Evolutionary conservation across 1,140 invertebrate genomes (phyloP).

Genomic region (Solenopsis invicta): DNA sequence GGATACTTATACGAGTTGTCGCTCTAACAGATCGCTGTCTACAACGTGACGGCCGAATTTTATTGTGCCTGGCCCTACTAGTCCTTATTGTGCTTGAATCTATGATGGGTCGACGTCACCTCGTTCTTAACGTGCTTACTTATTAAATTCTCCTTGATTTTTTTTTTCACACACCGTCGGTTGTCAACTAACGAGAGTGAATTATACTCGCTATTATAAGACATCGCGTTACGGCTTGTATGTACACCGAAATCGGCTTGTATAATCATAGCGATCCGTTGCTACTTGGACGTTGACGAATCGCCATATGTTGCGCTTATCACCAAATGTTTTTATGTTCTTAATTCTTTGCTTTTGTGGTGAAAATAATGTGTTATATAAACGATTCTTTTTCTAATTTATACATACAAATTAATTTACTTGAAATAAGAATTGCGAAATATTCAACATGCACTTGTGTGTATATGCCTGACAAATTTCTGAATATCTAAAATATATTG

Average conservation of each 20-base stretch:
- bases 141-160: conserved; percentile 44
- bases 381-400: not conserved
- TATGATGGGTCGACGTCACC: conserved; percentile 84
- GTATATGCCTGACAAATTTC: not conserved
- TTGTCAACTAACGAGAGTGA: conserved; percentile 66
- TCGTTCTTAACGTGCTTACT: conserved; percentile 77
- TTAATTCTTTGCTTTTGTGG: conserved; percentile 10
- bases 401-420: conserved; percentile 28
- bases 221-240: conserved; percentile 64
- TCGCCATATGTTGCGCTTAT: not conserved
- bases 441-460: not conserved
- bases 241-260: conserved; percentile 61
- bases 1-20: conserved; percentile 85
- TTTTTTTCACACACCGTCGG: conserved; percentile 47
- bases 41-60: conserved; percentile 86
- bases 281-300: conserved; percentile 49
- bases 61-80: conserved; percentile 87
- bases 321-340: not conserved
- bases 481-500: conserved; percentile 15
- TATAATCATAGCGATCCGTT: conserved; percentile 64
- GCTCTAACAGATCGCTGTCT: conserved; percentile 86
- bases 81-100: conserved; percentile 86
- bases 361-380: conserved; percentile 23
- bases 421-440: not conserved
- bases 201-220: conserved; percentile 64